Evolutionary conservation across 2,113 vertebrate species (phyloP).

Genomic region (Mesocricetus auratus): DNA sequence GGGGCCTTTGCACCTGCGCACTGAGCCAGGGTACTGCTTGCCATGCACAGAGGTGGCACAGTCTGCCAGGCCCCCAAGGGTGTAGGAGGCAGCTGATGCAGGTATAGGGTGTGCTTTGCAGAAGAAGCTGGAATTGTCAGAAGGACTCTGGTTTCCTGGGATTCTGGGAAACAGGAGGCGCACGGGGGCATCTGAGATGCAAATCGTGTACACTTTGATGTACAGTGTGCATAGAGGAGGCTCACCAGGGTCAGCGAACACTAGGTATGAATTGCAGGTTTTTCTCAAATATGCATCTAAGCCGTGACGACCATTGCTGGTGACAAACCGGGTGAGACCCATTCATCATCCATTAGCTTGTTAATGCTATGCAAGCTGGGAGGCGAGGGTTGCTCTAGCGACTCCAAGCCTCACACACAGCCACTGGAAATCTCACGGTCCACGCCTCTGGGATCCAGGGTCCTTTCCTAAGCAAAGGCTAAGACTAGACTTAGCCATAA

Average conservation of each 20-base stretch:
- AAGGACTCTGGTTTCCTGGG: neutral
- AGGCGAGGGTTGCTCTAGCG: neutral
- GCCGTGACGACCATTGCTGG: neutral
- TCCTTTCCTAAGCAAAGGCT: neutral
- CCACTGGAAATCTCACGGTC: neutral
- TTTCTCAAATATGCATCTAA: neutral
- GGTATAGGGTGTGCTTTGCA: neutral
- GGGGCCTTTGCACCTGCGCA: too few species aligned
- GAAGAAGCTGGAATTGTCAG: neutral
- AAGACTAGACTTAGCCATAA: neutral
- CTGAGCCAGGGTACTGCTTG: too few species aligned
- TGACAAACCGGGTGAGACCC: neutral
- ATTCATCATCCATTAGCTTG: constrained; percentile 9
- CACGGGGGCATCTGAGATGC: neutral
- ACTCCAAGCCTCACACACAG: neutral
- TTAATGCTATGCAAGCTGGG: neutral
- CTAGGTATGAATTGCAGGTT: constrained; percentile 21
- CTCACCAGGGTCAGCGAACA: constrained; percentile 24
- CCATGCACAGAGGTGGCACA: too few species aligned
- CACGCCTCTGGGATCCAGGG: neutral
- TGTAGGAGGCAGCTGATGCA: neutral
- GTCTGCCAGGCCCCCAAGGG: too few species aligned
- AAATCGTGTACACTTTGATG: constrained; percentile 18
- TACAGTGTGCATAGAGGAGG: neutral
- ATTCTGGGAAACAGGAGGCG: neutral